Evolutionary conservation across 2,888 invertebrate genomes (phyloP), one percentile per base, ranked within the genome.

Genomic region (Harpalus rubripes): DNA sequence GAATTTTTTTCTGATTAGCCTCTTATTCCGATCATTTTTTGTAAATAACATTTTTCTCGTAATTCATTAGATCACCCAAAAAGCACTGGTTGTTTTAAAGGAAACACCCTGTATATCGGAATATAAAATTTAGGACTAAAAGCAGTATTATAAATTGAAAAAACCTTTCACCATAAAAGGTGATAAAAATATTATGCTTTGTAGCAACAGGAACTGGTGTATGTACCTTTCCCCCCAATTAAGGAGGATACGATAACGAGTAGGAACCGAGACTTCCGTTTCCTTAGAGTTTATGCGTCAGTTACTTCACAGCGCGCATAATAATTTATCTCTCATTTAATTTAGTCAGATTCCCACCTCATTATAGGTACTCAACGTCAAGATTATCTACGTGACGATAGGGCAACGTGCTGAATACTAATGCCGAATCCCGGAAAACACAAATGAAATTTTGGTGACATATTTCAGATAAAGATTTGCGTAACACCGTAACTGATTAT

Each of bases 191-290:
- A 7, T 63, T 12, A 22, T 22, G 7, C 12, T 26, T 16, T 4
- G 7, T 18, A 15, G 7, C 22, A 63, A 63, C 63, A 8, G 63
- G 63, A 63, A 63, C 22, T 12, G 63, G 26, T 63, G 12, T 7
- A 59, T 59, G 63, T 63, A 12, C 63, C 26, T 26, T 12, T 26
- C 63, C 18, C 61, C 3, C 61, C 18, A 61, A 26, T 61, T 61
- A 74, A 32, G 22, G 18, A 10, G 32, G 52, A 52, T n/a, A 26
- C 58, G 52, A 52, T 76, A 76, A 76, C 76, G n/a, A 76, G 76
- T 56, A 76, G 44, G 76, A 76, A 78, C 15, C 56, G 52, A 74
- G 74, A 78, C 26, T 78, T 78, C 78, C 78, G 78, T 78, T 78
- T 78, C 78, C 78, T 72, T 78, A 32, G 22, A 63, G 26, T 68